Percentiles rank a stretch among this genome's conserved stretches.
phyloP scores from a whole-genome alignment of 2,888 invertebrate genomes.

The Podotricha telesiphe region DNA sequence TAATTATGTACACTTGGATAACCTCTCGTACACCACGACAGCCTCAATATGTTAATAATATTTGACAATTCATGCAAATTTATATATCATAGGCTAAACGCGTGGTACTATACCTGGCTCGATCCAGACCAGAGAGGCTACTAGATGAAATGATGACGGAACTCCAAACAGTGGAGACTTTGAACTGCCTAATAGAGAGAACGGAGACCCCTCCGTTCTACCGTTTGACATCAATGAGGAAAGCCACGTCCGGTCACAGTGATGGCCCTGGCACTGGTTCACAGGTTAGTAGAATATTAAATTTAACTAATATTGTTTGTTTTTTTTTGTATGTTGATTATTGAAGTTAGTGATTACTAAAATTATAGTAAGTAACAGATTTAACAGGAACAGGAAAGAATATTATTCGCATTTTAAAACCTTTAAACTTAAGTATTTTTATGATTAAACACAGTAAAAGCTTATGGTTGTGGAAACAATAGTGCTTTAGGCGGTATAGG shows the following conservation, averaged over 20 bases:
- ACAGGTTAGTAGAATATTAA: constrained; percentile 53
- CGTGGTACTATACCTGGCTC: constrained; percentile 95
- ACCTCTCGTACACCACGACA: background rate
- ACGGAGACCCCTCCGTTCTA: constrained; percentile 99
- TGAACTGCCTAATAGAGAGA: constrained; percentile 97
- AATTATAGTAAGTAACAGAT: no score
- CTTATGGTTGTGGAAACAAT: no score
- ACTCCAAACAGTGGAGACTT: constrained; percentile 97
- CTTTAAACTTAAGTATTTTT: no score
- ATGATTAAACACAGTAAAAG: no score
- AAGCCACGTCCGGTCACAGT: constrained; percentile 89
- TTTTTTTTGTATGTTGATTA: no score
- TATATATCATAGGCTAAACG: constrained; percentile 90
- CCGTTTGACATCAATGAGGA: constrained; percentile 95
- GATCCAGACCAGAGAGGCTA: constrained; percentile 95
- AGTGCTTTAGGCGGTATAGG: no score
- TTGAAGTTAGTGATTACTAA: no score
- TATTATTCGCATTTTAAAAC: no score
- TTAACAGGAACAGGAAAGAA: no score
- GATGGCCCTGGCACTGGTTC: constrained; percentile 76
- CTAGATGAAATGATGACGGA: constrained; percentile 99
- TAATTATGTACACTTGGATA: background rate
- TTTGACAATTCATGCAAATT: background rate
- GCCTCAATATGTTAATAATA: background rate
- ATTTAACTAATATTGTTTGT: no score